Percentiles rank a stretch among this genome's conserved stretches.
These are phyloP conservation scores for Crossaster papposus DNA, from an alignment of 53 echinoderm and acorn worm genomes.

Conservation along the genomic window DNA sequence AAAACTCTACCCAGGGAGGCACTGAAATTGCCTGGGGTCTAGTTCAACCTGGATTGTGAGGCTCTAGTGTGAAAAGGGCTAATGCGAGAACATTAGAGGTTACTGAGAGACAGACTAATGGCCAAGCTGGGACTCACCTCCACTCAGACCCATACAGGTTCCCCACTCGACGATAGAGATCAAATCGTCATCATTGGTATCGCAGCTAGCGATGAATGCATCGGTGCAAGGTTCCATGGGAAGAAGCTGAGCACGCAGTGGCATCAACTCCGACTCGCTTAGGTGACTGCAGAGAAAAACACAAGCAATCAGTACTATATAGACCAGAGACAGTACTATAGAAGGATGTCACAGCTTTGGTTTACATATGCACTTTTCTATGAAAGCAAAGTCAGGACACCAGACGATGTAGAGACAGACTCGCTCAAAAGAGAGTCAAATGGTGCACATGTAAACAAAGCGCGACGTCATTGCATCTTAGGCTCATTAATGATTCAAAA, in stretches of 20 bases:
- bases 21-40: too few species aligned
- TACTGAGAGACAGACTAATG: background rate
- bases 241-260: conserved; percentile 72
- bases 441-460: too few species aligned
- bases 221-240: conserved; percentile 75
- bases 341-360: too few species aligned
- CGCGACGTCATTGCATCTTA: too few species aligned
- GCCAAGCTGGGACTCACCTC: conserved; percentile 30
- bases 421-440: too few species aligned
- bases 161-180: conserved; percentile 73
- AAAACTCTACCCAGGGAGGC: too few species aligned
- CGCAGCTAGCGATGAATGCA: conserved; percentile 78
- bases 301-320: background rate
- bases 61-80: too few species aligned
- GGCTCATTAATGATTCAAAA: background rate
- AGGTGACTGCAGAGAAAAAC: conserved; percentile 42
- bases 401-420: too few species aligned
- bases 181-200: conserved; percentile 61
- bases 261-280: conserved; percentile 61
- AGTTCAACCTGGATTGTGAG: too few species aligned
- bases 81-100: background rate
- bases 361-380: too few species aligned
- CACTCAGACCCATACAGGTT: conserved; percentile 66
- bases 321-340: background rate
- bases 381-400: too few species aligned